These are phyloP conservation scores for Pleuronectes platessa DNA, from an alignment of 2,113 vertebrate genomes.

Conservation along the genomic window DNA sequence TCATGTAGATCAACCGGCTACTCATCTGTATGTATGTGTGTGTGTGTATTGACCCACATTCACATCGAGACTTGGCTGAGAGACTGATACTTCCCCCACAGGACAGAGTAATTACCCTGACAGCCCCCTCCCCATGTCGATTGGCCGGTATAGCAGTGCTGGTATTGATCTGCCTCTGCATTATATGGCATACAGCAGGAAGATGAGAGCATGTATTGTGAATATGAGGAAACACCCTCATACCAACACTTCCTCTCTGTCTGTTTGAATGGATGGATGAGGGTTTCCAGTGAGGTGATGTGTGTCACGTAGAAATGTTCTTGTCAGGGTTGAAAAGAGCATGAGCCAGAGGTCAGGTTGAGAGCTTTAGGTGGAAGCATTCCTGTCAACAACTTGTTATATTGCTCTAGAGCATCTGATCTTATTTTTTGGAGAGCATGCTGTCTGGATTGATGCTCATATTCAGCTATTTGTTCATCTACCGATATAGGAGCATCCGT, in stretches of 20 bases:
- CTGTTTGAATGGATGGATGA: no score
- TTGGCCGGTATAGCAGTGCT: slow-evolving; percentile 26
- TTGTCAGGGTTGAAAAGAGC: neutral
- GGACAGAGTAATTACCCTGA: slow-evolving; percentile 65
- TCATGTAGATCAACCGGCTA: slow-evolving; percentile 46
- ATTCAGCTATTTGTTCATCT: no score
- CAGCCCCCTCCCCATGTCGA: slow-evolving; percentile 26
- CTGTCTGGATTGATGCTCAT: no score
- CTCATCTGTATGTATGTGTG: slow-evolving; percentile 22
- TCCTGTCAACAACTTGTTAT: neutral
- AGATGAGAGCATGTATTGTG: neutral
- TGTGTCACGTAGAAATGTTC: neutral
- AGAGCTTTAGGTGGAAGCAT: neutral
- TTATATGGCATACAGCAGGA: slow-evolving; percentile 34
- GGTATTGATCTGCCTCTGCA: slow-evolving; percentile 60
- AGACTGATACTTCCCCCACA: slow-evolving; percentile 47
- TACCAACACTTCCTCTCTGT: neutral
- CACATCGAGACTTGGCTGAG: slow-evolving; percentile 51
- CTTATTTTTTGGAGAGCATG: no score
- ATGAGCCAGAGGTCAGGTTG: neutral
- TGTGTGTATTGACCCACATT: slow-evolving; percentile 70
- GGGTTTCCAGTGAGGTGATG: neutral
- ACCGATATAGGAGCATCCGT: no score
- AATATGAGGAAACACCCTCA: neutral
- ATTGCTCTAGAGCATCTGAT: no score